Evolutionary conservation across 2,888 invertebrate genomes (phyloP).

Genomic region (Exocentrus adspersus): DNA sequence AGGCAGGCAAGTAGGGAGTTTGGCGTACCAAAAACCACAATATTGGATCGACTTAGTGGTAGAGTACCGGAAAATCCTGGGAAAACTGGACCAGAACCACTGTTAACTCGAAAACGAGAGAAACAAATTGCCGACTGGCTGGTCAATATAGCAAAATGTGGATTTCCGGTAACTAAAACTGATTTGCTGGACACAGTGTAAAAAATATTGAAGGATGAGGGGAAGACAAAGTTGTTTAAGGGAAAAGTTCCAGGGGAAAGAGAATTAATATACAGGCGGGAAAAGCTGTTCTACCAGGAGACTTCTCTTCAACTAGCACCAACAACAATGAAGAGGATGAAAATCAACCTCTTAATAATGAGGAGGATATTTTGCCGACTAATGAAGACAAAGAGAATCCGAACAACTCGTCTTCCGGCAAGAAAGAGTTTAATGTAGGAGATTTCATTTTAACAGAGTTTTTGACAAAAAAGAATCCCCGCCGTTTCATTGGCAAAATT

Average conservation of each 20-base stretch:
- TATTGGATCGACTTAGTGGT: not conserved
- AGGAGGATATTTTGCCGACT: no score
- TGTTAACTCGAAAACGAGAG: not conserved
- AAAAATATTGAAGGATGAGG: not conserved
- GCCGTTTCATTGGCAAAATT: no score
- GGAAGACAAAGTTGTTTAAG: conserved; percentile 22
- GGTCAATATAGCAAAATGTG: not conserved
- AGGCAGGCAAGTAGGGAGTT: not conserved
- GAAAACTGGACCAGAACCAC: not conserved
- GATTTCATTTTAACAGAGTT: no score
- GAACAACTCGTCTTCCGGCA: no score
- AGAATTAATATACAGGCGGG: no score
- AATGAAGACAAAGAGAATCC: no score
- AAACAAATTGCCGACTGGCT: not conserved
- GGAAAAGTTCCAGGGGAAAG: conserved; percentile 39
- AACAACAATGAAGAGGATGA: no score
- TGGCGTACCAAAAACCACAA: not conserved
- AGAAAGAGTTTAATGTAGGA: no score
- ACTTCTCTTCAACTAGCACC: no score
- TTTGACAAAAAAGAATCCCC: no score
- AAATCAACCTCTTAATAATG: no score
- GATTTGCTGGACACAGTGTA: not conserved
- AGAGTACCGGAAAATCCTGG: not conserved
- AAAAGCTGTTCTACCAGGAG: no score
- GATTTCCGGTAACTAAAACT: not conserved